These are phyloP conservation scores for Eupithecia centaureata DNA, from an alignment of 2,888 invertebrate species.

Conservation along the genomic window DNA sequence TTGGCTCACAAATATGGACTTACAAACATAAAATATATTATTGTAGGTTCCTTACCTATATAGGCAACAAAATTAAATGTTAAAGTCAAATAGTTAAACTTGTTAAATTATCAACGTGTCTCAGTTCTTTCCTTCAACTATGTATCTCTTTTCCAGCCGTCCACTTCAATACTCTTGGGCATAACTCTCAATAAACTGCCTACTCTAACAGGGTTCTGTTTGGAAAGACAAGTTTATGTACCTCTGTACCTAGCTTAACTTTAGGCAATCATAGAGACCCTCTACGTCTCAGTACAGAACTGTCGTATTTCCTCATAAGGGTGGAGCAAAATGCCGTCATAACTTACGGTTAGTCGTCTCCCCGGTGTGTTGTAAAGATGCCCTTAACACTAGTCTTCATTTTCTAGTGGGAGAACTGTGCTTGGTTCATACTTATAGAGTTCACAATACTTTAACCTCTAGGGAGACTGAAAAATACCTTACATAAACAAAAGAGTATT, in stretches of 20 bases:
- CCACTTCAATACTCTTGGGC: not conserved
- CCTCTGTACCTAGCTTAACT: slow-evolving; percentile 62
- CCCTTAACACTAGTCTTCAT: slow-evolving; percentile 83
- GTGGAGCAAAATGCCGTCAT: slow-evolving; percentile 79
- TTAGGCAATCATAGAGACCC: slow-evolving; percentile 73
- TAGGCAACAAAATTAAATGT: too few species aligned
- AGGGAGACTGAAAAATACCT: slow-evolving; percentile 27
- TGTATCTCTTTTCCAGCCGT: slow-evolving; percentile 12
- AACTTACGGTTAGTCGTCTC: slow-evolving; percentile 79
- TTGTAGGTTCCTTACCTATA: too few species aligned
- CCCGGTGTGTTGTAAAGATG: slow-evolving; percentile 81
- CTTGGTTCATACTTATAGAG: slow-evolving; percentile 58
- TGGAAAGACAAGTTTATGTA: slow-evolving; percentile 49
- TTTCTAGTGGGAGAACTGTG: slow-evolving; percentile 69
- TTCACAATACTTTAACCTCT: slow-evolving; percentile 38
- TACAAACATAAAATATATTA: too few species aligned
- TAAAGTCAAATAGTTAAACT: too few species aligned
- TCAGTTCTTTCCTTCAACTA: not conserved
- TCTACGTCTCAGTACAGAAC: slow-evolving; percentile 65
- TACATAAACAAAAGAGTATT: slow-evolving; percentile 35
- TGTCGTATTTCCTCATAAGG: slow-evolving; percentile 83
- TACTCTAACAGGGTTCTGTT: slow-evolving; percentile 38
- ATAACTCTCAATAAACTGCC: slow-evolving; percentile 41
- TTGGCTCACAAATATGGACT: too few species aligned
- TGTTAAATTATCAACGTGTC: not conserved